A percentile compares a stretch with the other conserved stretches of the same genome.
These are phyloP conservation scores for Heteropelma amictum DNA, from an alignment of 2,888 invertebrate species.

Conservation along the genomic window DNA sequence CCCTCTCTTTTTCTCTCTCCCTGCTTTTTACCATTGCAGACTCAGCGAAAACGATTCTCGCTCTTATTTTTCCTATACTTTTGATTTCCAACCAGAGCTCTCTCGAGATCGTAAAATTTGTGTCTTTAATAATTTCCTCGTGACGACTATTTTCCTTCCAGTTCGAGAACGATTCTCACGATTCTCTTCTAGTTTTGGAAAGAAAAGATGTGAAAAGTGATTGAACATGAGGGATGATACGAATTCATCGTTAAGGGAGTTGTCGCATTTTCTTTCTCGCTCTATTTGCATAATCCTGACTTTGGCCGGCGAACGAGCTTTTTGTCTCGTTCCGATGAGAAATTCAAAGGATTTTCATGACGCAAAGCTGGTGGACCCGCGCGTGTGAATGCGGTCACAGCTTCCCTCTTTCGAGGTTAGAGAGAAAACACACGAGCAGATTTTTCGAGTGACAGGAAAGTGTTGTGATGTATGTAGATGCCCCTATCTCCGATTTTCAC, in stretches of 20 bases:
- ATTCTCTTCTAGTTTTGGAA: no score
- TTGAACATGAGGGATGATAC: no score
- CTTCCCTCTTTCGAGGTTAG: no score
- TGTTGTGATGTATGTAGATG: no score
- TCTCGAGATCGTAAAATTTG: constrained; percentile 51
- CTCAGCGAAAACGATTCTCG: constrained; percentile 60
- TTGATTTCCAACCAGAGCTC: neutral
- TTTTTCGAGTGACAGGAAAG: no score
- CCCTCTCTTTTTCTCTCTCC: neutral
- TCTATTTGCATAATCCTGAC: neutral
- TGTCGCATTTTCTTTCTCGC: neutral
- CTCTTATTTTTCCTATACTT: neutral
- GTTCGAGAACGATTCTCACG: no score
- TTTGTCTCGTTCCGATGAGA: neutral
- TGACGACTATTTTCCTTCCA: neutral
- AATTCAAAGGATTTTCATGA: neutral
- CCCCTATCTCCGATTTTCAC: no score
- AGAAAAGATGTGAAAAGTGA: no score
- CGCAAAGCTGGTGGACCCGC: no score
- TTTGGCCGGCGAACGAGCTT: neutral
- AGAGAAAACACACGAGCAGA: no score
- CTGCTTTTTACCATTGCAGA: constrained; percentile 57
- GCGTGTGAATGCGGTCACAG: no score
- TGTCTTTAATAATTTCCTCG: neutral
- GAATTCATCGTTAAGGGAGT: no score